Base-by-base conservation (phyloP, 2,888 invertebrate genomes). In the Philereme vetulata region DNA sequence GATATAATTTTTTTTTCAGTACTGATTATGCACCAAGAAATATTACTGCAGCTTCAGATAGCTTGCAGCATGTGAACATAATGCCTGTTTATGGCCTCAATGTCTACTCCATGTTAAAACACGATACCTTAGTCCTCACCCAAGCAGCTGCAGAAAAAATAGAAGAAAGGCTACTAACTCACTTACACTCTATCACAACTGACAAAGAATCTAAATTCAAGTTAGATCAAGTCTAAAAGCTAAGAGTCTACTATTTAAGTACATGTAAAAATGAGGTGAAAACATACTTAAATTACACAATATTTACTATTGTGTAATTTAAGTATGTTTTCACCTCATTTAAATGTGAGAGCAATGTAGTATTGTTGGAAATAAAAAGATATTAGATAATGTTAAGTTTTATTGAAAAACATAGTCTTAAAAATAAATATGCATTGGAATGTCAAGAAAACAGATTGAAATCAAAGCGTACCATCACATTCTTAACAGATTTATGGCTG, bases 71-170 rank as follows among this genome's bases (percentile, higher is more conserved):
- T 79, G 94, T 98, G 42, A 99, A 97, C 85, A 90, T 99, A 33
- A 98, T 99, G 97, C 99, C 99, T 7, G 95, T 95, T 0, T 99
- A 98, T 90, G 97, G 98, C 76, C 93, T 99, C 10, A 99, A 99
- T 92, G 98, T 98, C 0, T 96, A 96, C 88, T 98, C 98, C 40
- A 98, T 99, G 97, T 83, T 99, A 65, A 99, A 99, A 89, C 97
- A 99, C 85, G 96, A 97, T 65, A 99, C 98, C 0, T 88, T 99
- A 7, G 95, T 99, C 4, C 82, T 99, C 3, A 98, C 98, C 0
- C 88, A 95, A 67, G 93, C 94, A 47, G 98, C 99, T 0, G 95
- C 97, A 0, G 96, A 98, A 75, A 94, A 93, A 77, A 94, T 99
- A 66, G 98, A 99, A 88, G 94, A 96, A 51, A 95, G 94, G 77